These are phyloP conservation scores for Mamestra configurata DNA, from an alignment of 1,140 invertebrate genomes.

Conservation along the genomic window DNA sequence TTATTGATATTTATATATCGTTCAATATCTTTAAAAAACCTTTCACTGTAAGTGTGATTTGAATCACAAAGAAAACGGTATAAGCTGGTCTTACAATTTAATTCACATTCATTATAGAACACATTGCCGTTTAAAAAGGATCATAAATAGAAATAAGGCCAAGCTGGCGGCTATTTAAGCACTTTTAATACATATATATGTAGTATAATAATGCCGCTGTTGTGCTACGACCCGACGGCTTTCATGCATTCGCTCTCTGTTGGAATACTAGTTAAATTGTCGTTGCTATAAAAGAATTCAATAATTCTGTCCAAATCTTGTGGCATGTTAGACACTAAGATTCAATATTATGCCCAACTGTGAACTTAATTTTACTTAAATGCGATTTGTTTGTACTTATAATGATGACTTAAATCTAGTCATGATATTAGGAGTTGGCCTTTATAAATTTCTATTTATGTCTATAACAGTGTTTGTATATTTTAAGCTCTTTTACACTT, in stretches of 20 bases:
- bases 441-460: conserved; percentile 8
- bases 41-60: conserved; percentile 15
- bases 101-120: conserved; percentile 9
- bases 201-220: conserved; percentile 29
- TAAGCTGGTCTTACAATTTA: neutral
- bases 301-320: conserved; percentile 3
- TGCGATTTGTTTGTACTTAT: conserved; percentile 71
- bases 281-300: conserved; percentile 44
- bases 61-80: neutral
- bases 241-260: conserved; percentile 50
- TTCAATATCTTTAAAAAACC: neutral
- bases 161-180: conserved; percentile 43
- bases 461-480: conserved; percentile 18
- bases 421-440: conserved; percentile 54
- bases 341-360: conserved; percentile 52
- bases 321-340: conserved; percentile 69
- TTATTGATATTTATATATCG: conserved; percentile 3
- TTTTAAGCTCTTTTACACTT: conserved; percentile 24
- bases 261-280: conserved; percentile 40
- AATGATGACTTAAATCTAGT: conserved; percentile 73
- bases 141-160: neutral
- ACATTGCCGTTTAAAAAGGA: conserved; percentile 8
- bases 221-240: conserved; percentile 55
- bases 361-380: conserved; percentile 44
- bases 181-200: conserved; percentile 32